Evolutionary conservation across 2,888 invertebrate genomes (phyloP).

Genomic region (Adelognathus sp.): DNA sequence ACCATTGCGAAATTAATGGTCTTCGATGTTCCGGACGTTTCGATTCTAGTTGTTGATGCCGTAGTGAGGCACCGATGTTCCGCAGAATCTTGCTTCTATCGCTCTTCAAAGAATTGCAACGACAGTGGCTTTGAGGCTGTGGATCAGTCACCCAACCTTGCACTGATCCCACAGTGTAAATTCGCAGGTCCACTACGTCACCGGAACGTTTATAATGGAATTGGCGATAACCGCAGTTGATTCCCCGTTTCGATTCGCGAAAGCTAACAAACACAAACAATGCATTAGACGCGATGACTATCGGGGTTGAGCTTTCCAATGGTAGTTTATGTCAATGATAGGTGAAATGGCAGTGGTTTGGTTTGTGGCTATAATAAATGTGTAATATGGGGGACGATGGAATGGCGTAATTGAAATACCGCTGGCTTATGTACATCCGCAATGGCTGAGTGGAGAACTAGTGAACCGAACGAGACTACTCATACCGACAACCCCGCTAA

Average conservation of each 20-base stretch:
- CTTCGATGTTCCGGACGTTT: too few species aligned
- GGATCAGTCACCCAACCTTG: too few species aligned
- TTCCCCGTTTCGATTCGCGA: not conserved
- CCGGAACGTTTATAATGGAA: not conserved
- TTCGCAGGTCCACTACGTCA: too few species aligned
- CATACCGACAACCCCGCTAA: slow-evolving; percentile 58
- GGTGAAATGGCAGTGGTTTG: slow-evolving; percentile 40
- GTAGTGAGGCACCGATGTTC: too few species aligned
- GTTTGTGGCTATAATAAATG: slow-evolving; percentile 53
- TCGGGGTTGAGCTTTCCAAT: slow-evolving; percentile 25
- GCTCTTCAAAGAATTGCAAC: too few species aligned
- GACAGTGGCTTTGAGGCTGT: too few species aligned
- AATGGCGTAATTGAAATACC: slow-evolving; percentile 74
- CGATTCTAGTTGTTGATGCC: too few species aligned
- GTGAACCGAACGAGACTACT: not conserved
- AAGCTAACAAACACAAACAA: not conserved
- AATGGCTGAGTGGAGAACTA: slow-evolving; percentile 6
- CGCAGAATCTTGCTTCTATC: too few species aligned
- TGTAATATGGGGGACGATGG: slow-evolving; percentile 70
- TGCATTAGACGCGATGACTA: not conserved
- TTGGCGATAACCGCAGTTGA: not conserved
- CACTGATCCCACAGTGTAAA: too few species aligned
- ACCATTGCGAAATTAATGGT: too few species aligned
- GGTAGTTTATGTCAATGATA: slow-evolving; percentile 60
- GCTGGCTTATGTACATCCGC: slow-evolving; percentile 30